A percentile compares a stretch with the other conserved stretches of the same genome.
phyloP scores from a whole-genome alignment of 2,113 vertebrate genomes.

The Coracopsis vasa region DNA sequence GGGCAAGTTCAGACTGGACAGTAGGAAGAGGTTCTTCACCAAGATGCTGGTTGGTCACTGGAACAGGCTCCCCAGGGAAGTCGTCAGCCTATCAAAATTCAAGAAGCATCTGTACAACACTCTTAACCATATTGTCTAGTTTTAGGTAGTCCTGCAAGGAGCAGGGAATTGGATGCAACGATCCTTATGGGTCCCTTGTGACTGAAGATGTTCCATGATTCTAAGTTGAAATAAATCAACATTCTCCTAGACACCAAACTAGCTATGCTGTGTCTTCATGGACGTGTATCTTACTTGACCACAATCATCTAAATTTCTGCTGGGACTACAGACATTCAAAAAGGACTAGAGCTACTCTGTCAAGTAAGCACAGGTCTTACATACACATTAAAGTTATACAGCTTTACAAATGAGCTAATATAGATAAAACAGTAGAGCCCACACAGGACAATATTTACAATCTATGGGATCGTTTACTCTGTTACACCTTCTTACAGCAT shows the following conservation, averaged over 20 bases:
- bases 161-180: background rate
- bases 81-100: background rate
- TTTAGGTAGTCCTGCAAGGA: background rate
- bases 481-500: background rate
- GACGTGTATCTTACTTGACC: background rate
- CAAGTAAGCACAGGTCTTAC: background rate
- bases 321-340: background rate
- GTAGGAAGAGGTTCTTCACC: background rate
- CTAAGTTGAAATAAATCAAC: background rate
- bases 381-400: background rate
- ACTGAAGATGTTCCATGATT: background rate
- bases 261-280: background rate
- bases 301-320: background rate
- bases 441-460: background rate
- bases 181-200: background rate
- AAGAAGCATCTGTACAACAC: background rate
- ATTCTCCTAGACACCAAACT: background rate
- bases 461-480: background rate
- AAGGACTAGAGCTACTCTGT: background rate
- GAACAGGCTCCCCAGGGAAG: background rate
- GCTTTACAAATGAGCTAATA: background rate
- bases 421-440: background rate
- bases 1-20: background rate
- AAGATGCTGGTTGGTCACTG: background rate
- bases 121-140: background rate